Evolutionary conservation across 2,888 invertebrate species (phyloP).

Genomic region (Platycheirus albimanus): DNA sequence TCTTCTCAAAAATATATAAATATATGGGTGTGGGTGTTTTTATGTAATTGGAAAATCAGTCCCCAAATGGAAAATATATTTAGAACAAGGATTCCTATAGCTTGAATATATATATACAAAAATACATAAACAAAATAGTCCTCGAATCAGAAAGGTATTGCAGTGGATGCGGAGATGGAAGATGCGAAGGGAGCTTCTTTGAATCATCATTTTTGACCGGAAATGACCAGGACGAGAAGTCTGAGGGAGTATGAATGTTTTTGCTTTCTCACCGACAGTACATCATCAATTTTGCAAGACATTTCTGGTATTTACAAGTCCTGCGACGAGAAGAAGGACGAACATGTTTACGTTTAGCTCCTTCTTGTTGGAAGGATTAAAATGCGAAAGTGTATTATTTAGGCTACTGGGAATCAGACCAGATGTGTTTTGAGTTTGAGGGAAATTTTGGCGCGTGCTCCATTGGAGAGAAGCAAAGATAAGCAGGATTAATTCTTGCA

Average conservation of each 20-base stretch:
- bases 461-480: background rate
- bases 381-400: background rate
- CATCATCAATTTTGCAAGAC: conserved; percentile 63
- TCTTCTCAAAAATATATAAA: no score
- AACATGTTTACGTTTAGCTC: conserved; percentile 35
- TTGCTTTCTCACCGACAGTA: background rate
- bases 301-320: conserved; percentile 50
- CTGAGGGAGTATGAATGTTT: background rate
- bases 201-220: conserved; percentile 49
- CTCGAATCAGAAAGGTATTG: background rate
- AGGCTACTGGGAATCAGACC: conserved; percentile 32
- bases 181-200: conserved; percentile 34
- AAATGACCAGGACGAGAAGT: conserved; percentile 16
- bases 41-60: conserved; percentile 67
- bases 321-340: background rate
- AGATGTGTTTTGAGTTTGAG: conserved; percentile 39
- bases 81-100: conserved; percentile 47
- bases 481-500: conserved; percentile 50
- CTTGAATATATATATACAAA: background rate
- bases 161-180: no score
- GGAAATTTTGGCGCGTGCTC: conserved; percentile 42
- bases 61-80: conserved; percentile 62
- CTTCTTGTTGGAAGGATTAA: conserved; percentile 14
- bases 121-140: background rate
- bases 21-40: conserved; percentile 30